Base-by-base conservation (phyloP, 2,797 vertebrate species). In the Hydrocynus forskahlii region DNA sequence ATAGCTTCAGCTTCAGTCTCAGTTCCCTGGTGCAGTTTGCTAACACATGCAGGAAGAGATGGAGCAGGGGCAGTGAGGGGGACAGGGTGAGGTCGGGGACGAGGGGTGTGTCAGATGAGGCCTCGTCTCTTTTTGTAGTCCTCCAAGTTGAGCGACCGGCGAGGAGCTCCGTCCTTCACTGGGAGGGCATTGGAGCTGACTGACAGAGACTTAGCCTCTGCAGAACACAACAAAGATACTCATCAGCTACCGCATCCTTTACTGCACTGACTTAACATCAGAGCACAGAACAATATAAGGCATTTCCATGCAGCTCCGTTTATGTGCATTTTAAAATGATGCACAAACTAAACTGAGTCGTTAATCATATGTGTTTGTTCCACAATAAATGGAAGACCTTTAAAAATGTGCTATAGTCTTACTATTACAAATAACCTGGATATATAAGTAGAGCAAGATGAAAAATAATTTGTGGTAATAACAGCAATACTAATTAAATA, bases 51-150 rank as follows among this genome's bases (percentile, higher is more conserved):
- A 94, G 91, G 92, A 93, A 93, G 90, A 87, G 84, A 86, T 71
- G 81, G 75, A 64, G 62, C 62, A 64, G 62, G 25, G 16, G 13
- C 8, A 12, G 57, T 7, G 57, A 29, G 17, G 76, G 78, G 23
- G 75, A 70, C 88, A 90, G 80, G 89, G 92, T 91, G 91, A 88
- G 83, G 90, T 90, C 40, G 79, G 85, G 87, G 21, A 23, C 3
- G 48, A 16, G 16, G 43, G 29, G n/a, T 7, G 25, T 2, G 86
- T 98, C 94, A 99, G 91, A 99, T 99, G 88, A 99, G 96, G 60
- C 98, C 98, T 92, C 98, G 95, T 89, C 98, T 96, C 92, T 99
- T 99, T 93, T 99, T 99, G 92, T 99, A 99, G 95, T 99, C 98
- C 89, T 99, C 98, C 92, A 99, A 94, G 89, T 99, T 99, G 87